Evolutionary conservation across 2,888 invertebrate genomes (phyloP).

Genomic region (Hirtodrosophila alboralis): DNA sequence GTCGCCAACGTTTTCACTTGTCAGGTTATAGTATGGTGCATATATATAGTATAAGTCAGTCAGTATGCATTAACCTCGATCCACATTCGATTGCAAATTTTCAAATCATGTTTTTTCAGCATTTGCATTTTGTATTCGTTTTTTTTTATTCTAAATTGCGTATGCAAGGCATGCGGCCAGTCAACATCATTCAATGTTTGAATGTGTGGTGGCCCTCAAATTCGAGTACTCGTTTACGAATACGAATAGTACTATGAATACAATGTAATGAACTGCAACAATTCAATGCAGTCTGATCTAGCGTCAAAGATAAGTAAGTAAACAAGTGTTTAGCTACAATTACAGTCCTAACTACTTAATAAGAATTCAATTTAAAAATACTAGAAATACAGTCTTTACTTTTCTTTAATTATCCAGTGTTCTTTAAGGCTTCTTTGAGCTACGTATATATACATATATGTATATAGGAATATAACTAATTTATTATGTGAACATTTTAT

Average conservation of each 20-base stretch:
- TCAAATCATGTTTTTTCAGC: constrained; percentile 45
- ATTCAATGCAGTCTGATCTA: constrained; percentile 15
- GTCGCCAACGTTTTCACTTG: constrained; percentile 52
- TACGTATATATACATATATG: no score
- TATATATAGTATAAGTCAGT: constrained; percentile 19
- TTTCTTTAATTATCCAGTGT: no score
- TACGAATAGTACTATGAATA: constrained; percentile 1
- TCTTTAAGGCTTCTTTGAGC: no score
- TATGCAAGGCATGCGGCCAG: constrained; percentile 44
- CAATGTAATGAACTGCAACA: constrained; percentile 33
- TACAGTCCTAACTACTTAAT: constrained; percentile 15
- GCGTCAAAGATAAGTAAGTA: constrained; percentile 20
- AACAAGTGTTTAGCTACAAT: constrained; percentile 19
- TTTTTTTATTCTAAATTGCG: constrained; percentile 42
- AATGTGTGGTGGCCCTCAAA: constrained; percentile 34
- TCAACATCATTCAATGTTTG: constrained; percentile 39
- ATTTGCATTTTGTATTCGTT: constrained; percentile 23
- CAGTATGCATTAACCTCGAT: constrained; percentile 67
- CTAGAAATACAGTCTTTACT: no score
- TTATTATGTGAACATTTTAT: no score
- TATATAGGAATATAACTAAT: no score
- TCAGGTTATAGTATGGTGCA: constrained; percentile 17
- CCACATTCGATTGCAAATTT: constrained; percentile 69
- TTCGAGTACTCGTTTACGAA: constrained; percentile 1
- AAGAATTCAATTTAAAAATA: not conserved